phyloP scores from a whole-genome alignment of 2,113 vertebrate genomes.

The Montifringilla adamsi region DNA sequence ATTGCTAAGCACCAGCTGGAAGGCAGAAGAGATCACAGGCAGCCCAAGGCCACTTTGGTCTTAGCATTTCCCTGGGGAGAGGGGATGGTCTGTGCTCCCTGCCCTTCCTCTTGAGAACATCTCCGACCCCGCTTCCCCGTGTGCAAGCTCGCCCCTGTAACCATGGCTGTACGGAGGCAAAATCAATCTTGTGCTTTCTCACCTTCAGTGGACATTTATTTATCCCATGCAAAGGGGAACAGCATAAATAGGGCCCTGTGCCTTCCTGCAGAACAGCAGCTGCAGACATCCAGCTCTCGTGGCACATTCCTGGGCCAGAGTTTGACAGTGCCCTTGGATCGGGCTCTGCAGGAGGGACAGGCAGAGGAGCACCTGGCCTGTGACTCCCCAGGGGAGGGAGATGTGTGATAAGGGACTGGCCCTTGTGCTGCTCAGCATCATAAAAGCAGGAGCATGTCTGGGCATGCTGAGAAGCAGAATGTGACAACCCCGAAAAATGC shows the following conservation, averaged over 20 bases:
- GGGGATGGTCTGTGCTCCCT: not conserved
- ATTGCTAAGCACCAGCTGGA: not conserved
- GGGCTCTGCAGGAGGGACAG: not conserved
- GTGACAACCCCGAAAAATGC: not conserved
- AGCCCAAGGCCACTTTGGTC: not conserved
- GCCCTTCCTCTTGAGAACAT: not conserved
- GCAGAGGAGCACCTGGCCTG: accelerated
- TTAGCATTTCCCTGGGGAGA: not conserved
- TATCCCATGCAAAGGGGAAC: not conserved
- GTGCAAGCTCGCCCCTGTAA: not conserved
- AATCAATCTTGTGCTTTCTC: not conserved
- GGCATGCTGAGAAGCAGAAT: not conserved
- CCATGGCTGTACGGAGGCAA: accelerated
- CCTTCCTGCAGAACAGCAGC: not conserved
- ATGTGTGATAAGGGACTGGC: not conserved
- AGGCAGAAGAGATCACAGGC: not conserved
- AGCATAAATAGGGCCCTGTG: not conserved
- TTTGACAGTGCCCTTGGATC: accelerated
- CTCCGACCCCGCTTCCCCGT: accelerated
- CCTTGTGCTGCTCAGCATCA: not conserved
- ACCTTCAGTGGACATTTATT: not conserved
- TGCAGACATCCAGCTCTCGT: accelerated
- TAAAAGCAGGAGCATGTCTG: not conserved
- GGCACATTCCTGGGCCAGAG: not conserved
- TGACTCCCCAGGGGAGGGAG: accelerated